Evolutionary conservation across 2,797 vertebrate species (phyloP).

Genomic region (Acridotheres tristis): DNA sequence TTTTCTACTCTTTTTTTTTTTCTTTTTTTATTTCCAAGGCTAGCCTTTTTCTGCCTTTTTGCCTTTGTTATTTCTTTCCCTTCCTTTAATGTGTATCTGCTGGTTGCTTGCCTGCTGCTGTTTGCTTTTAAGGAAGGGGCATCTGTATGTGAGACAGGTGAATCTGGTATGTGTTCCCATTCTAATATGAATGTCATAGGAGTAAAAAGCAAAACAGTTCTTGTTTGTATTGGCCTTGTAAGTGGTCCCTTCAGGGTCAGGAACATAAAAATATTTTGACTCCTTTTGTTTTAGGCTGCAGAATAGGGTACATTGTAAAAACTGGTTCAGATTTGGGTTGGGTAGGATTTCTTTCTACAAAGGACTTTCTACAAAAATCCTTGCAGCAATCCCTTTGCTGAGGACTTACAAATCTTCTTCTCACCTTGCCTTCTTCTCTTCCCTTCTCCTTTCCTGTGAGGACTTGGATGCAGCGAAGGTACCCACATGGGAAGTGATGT

Average conservation of each 20-base stretch:
- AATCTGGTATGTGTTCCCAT: not conserved
- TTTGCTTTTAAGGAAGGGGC: not conserved
- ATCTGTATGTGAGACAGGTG: not conserved
- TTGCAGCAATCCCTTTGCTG: not conserved
- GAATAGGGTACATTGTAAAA: not conserved
- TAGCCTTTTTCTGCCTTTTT: not conserved
- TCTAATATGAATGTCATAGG: not conserved
- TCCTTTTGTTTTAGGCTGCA: not conserved
- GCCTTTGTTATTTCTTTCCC: not conserved
- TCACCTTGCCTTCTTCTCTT: not conserved
- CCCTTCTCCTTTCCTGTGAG: not conserved
- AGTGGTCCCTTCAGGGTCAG: not conserved
- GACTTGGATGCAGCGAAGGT: not conserved
- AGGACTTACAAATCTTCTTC: not conserved
- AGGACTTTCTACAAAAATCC: not conserved
- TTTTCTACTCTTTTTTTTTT: not conserved
- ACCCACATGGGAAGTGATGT: not conserved
- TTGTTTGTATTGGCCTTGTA: not conserved
- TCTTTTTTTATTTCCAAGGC: not conserved
- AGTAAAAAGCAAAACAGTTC: not conserved
- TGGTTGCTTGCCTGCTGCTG: not conserved
- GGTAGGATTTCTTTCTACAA: not conserved
- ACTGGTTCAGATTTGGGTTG: not conserved
- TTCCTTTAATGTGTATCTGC: not conserved
- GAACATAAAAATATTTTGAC: not conserved